These are phyloP conservation scores for Turritopsis dohrnii DNA, from an alignment of 30 jellyfish, hydroid and myxozoan species.

Conservation along the genomic window DNA sequence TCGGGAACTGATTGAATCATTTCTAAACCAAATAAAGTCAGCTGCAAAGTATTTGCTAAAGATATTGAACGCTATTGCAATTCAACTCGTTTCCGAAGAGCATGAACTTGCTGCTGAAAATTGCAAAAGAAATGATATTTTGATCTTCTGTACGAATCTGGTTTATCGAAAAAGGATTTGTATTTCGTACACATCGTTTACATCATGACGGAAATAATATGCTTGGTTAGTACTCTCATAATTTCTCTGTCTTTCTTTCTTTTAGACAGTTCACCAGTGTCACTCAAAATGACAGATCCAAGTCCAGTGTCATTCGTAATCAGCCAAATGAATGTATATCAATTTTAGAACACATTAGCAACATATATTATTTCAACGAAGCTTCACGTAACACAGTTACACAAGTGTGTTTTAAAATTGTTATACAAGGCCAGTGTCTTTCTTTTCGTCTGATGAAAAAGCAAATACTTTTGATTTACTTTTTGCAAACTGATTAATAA, in stretches of 20 bases:
- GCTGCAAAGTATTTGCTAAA: neutral
- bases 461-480: too few relatives aligned
- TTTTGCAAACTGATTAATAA: neutral
- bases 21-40: neutral
- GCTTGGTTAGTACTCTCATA: neutral
- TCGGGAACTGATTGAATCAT: neutral
- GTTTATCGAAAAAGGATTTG: neutral
- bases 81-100: neutral
- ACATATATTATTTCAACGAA: too few relatives aligned
- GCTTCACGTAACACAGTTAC: too few relatives aligned
- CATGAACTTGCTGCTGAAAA: neutral
- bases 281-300: too few relatives aligned
- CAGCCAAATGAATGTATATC: too few relatives aligned
- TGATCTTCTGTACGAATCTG: neutral
- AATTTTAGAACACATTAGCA: too few relatives aligned
- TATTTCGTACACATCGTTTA: neutral
- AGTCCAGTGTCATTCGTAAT: too few relatives aligned
- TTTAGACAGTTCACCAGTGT: too few relatives aligned
- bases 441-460: too few relatives aligned
- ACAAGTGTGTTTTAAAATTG: too few relatives aligned
- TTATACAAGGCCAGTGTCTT: too few relatives aligned
- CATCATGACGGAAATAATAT: neutral
- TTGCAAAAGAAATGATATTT: neutral
- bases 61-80: neutral
- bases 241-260: too few relatives aligned